A percentile compares a stretch with the other conserved stretches of the same genome.
These are phyloP conservation scores for Hormiphora californensis DNA, from an alignment of 37 sponge, comb jelly and placozoan species.

Conservation along the genomic window DNA sequence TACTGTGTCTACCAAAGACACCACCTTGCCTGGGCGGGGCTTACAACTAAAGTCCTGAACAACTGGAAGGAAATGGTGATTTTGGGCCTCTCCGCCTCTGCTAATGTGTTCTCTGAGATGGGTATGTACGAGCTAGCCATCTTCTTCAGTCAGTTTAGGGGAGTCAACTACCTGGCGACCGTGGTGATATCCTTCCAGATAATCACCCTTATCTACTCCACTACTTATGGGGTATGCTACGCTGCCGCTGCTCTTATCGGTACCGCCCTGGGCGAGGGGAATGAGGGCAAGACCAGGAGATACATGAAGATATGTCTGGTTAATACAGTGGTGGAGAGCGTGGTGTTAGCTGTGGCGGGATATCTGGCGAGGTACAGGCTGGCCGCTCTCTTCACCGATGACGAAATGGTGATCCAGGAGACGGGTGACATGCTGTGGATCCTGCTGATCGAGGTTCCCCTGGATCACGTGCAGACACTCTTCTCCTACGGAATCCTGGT, in stretches of 20 bases:
- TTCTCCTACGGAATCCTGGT: slow-evolving; percentile 38
- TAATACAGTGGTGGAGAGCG: slow-evolving; percentile 16
- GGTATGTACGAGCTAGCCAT: slow-evolving; percentile 48
- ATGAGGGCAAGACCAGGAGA: neutral
- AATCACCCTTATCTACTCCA: slow-evolving; percentile 44
- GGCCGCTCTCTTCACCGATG: slow-evolving; percentile 14
- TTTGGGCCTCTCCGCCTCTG: neutral
- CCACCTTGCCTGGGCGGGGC: slow-evolving; percentile 3
- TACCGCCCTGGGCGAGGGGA: slow-evolving; percentile 21
- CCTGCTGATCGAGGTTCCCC: slow-evolving; percentile 38
- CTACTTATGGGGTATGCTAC: slow-evolving; percentile 25
- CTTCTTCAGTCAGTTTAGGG: slow-evolving; percentile 44
- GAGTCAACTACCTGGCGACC: slow-evolving; percentile 35
- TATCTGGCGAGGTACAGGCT: neutral
- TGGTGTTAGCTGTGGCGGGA: neutral
- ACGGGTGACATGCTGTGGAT: slow-evolving; percentile 35
- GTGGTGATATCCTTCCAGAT: slow-evolving; percentile 53
- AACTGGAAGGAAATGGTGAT: slow-evolving; percentile 48
- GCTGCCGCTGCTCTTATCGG: slow-evolving; percentile 33
- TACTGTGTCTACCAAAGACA: neutral
- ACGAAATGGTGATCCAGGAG: neutral
- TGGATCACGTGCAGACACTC: slow-evolving; percentile 17
- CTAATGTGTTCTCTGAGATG: slow-evolving; percentile 12
- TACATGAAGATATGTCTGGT: neutral
- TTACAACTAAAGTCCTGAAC: neutral